phyloP scores from a whole-genome alignment of 2,113 vertebrate species.

The Peucedramus taeniatus region DNA sequence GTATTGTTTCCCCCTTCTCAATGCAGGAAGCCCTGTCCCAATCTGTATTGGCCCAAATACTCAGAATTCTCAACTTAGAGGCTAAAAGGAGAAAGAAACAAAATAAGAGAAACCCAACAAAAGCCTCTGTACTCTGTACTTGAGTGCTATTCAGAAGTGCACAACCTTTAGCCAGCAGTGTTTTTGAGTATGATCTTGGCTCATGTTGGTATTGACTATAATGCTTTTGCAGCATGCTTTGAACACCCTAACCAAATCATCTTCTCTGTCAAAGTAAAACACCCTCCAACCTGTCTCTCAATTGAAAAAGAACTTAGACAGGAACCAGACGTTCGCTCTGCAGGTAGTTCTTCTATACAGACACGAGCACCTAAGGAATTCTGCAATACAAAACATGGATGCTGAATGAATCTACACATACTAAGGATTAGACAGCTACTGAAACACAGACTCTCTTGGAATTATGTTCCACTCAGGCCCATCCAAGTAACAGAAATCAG shows the following conservation, averaged over 20 bases:
- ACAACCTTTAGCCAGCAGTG: not conserved
- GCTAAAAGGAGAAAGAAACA: not conserved
- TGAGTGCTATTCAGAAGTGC: not conserved
- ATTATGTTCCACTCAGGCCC: not conserved
- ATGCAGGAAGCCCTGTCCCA: not conserved
- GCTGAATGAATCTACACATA: slow-evolving; percentile 22
- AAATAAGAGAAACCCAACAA: not conserved
- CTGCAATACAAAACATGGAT: slow-evolving; percentile 41
- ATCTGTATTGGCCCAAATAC: not conserved
- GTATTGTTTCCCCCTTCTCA: not conserved
- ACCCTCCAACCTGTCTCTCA: slow-evolving; percentile 33
- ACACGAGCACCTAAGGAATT: slow-evolving; percentile 46
- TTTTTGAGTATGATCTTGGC: not conserved
- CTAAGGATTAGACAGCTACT: not conserved
- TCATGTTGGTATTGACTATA: not conserved
- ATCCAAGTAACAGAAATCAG: not conserved
- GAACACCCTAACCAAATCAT: not conserved
- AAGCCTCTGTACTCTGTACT: not conserved
- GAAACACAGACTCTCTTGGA: not conserved
- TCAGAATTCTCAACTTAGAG: not conserved
- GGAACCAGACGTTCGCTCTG: slow-evolving; percentile 17
- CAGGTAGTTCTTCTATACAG: slow-evolving; percentile 25
- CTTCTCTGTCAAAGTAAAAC: not conserved
- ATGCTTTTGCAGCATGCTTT: not conserved
- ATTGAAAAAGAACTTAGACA: slow-evolving; percentile 47